Evolutionary conservation across 2,888 invertebrate genomes (phyloP), one percentile per base, ranked within the genome.

Genomic region (Uropetala carovei): DNA sequence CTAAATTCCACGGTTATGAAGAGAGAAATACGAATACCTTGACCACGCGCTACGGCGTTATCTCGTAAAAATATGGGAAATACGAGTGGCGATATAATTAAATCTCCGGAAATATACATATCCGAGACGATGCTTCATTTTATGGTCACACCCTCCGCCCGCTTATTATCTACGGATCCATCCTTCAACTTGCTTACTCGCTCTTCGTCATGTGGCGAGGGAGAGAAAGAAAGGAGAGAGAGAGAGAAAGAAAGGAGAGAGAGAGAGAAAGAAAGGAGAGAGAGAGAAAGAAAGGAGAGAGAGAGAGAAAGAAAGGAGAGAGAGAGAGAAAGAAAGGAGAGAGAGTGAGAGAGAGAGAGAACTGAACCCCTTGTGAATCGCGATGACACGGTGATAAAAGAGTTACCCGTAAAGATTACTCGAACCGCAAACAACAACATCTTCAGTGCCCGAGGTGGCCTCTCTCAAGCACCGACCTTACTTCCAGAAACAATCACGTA

Each of bases 351-450:
- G 68, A 68, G 68, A 11, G 22, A 64, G 64, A n/a, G 64, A 68
- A 18, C 9, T 10, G 9, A 68, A n/a, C 68, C 68, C 68, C 22
- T 22, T 13, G 68, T 22, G 68, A 68, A 68, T 68, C 22, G 68
- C 68, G 68, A 68, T 68, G 68, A 68, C 68, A 68, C 68, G 68
- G 68, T 68, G 68, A 68, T 68, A 68, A 68, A 68, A 68, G 68
- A 68, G n/a, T 68, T n/a, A 68, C 68, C n/a, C 18, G 68, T 68
- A 68, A 68, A 68, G 68, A 68, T 68, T 68, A 68, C n/a, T 7
- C 68, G 22, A 22, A n/a, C 68, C 64, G 14, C 64, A 64, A 64
- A 16, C 68, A 68, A 64, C 64, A 64, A 22, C n/a, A 22, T n/a
- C 68, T 22, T n/a, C n/a, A 16, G 60, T 18, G 60, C 60, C 60